phyloP scores from a whole-genome alignment of 2,113 vertebrate species.

The Aegithalos caudatus region DNA sequence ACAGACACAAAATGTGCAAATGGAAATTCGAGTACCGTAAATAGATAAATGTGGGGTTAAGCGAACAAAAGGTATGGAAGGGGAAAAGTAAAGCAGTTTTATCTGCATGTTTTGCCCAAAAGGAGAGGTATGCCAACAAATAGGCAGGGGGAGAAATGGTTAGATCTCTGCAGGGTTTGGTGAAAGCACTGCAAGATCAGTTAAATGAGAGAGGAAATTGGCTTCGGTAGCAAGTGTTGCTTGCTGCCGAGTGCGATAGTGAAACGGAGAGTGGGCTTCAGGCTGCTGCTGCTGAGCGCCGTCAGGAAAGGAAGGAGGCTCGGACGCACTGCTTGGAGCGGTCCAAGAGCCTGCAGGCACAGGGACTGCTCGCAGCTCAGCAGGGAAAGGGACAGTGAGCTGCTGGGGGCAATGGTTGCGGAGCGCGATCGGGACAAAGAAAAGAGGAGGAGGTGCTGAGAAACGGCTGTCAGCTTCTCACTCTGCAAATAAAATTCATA shows the following conservation, averaged over 20 bases:
- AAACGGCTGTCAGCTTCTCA: not conserved
- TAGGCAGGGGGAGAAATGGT: not conserved
- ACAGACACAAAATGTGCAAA: not conserved
- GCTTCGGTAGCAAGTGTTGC: not conserved
- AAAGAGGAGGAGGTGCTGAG: not conserved
- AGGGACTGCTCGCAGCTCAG: not conserved
- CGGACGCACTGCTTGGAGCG: not conserved
- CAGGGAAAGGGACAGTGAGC: not conserved
- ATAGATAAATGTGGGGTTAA: not conserved
- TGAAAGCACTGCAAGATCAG: not conserved
- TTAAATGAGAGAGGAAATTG: not conserved
- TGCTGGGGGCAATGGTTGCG: not conserved
- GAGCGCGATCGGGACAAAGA: not conserved
- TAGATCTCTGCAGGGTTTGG: not conserved
- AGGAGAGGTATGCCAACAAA: not conserved
- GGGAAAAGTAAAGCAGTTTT: not conserved
- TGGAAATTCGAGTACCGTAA: not conserved
- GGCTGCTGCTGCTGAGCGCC: not conserved
- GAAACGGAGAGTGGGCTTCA: not conserved
- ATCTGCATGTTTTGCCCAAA: not conserved
- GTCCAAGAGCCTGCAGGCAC: not conserved
- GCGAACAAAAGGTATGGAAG: not conserved
- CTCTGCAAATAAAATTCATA: not conserved
- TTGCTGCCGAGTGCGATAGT: not conserved
- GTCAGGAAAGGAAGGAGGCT: not conserved